phyloP scores from a whole-genome alignment of 2,797 vertebrate species.

The Pipistrellus kuhlii region DNA sequence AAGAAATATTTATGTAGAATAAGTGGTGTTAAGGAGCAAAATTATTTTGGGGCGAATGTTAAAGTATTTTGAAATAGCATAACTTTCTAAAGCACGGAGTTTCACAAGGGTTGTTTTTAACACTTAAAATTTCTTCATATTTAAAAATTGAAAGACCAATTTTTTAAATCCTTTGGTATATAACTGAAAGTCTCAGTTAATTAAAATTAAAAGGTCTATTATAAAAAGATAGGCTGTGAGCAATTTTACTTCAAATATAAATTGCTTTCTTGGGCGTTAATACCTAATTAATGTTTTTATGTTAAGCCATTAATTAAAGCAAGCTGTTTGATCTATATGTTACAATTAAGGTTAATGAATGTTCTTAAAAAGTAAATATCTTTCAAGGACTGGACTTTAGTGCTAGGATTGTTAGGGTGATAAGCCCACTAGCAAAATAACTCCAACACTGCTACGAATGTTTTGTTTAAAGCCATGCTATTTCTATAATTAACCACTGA shows the following conservation, averaged over 20 bases:
- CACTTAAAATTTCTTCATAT: slow-evolving; percentile 22
- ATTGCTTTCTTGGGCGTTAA: slow-evolving; percentile 60
- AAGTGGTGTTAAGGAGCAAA: not conserved
- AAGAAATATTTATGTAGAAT: not conserved
- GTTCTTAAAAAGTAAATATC: slow-evolving; percentile 21
- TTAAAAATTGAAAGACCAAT: slow-evolving; percentile 37
- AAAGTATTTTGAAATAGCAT: not conserved
- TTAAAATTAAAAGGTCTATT: slow-evolving; percentile 51
- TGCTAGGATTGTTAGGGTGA: not conserved
- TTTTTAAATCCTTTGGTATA: slow-evolving; percentile 14
- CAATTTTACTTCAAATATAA: slow-evolving; percentile 38
- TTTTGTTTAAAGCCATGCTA: not conserved
- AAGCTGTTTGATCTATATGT: slow-evolving; percentile 36
- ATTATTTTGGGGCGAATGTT: not conserved
- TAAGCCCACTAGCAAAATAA: not conserved
- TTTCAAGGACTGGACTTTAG: slow-evolving; percentile 4
- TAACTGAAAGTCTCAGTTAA: slow-evolving; percentile 46
- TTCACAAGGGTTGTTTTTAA: slow-evolving; percentile 6
- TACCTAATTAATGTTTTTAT: slow-evolving; percentile 55
- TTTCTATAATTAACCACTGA: not conserved
- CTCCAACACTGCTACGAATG: not conserved
- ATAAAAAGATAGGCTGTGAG: slow-evolving; percentile 10
- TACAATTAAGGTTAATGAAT: slow-evolving; percentile 8
- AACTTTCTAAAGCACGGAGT: slow-evolving; percentile 5
- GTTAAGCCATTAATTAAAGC: slow-evolving; percentile 56